phyloP scores from a whole-genome alignment of 2,797 vertebrate genomes.

The Emys orbicularis region DNA sequence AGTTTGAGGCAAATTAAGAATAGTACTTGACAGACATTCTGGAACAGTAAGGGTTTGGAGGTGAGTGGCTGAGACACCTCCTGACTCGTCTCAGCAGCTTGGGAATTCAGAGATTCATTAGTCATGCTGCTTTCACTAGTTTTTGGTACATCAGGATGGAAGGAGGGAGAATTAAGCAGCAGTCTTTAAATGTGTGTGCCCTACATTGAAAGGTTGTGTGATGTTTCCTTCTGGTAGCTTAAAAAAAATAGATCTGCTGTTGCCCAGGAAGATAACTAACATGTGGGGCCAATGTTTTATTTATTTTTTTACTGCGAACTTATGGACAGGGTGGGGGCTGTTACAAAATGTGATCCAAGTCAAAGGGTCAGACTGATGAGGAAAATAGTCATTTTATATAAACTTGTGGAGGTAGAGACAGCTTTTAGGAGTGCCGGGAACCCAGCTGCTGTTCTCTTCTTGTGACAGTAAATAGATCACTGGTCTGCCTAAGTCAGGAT shows the following conservation, averaged over 20 bases:
- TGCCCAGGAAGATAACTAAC: neutral
- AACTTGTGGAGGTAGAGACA: neutral
- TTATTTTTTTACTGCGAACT: neutral
- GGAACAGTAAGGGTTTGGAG: rapidly evolving
- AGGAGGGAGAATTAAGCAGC: slow-evolving; percentile 20
- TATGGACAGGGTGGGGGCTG: neutral
- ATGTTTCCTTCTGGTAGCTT: neutral
- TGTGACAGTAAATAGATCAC: neutral
- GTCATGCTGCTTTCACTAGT: slow-evolving; percentile 62
- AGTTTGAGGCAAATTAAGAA: neutral
- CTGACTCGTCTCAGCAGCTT: slow-evolving; percentile 61
- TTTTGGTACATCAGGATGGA: slow-evolving; percentile 20
- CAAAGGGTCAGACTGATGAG: neutral
- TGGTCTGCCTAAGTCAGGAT: neutral
- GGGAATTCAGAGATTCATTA: slow-evolving; percentile 59
- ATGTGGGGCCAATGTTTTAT: neutral
- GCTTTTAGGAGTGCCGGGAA: neutral
- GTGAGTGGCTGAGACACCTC: neutral
- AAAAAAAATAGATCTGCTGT: neutral
- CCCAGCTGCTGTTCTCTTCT: neutral
- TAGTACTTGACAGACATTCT: rapidly evolving
- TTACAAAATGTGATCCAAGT: neutral
- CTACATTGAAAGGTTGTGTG: neutral
- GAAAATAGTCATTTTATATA: neutral
- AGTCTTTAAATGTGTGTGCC: neutral